phyloP scores from a whole-genome alignment of 1,140 invertebrate genomes.

The Solenopsis invicta region DNA sequence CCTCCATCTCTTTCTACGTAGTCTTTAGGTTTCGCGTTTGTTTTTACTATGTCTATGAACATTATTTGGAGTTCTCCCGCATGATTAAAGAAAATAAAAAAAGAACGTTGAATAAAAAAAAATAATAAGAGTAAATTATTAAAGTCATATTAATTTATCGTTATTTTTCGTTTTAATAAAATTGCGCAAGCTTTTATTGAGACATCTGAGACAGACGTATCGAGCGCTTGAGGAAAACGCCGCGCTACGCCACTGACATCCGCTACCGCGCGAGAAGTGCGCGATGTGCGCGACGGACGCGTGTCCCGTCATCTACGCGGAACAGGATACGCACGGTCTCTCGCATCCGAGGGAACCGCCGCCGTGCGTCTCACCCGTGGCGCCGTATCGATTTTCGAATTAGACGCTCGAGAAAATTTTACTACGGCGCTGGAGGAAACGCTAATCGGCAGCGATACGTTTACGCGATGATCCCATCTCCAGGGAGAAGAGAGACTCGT shows the following conservation, averaged over 20 bases:
- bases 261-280: slow-evolving; percentile 13
- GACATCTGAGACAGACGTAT: background rate
- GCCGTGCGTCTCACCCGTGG: slow-evolving; percentile 9
- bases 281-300: slow-evolving; percentile 6
- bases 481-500: background rate
- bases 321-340: slow-evolving; percentile 50
- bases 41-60: background rate
- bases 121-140: background rate
- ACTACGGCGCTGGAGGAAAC: background rate
- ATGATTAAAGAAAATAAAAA: background rate
- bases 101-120: background rate
- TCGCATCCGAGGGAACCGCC: slow-evolving; percentile 38
- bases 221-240: background rate
- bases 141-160: background rate
- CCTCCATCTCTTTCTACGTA: too few species aligned
- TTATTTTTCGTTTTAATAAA: background rate
- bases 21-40: too few species aligned
- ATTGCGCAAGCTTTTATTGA: background rate
- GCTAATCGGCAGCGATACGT: slow-evolving; percentile 19
- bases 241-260: slow-evolving; percentile 36
- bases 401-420: slow-evolving; percentile 39
- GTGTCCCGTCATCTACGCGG: slow-evolving; percentile 24
- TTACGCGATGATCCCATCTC: background rate
- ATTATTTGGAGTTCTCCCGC: background rate
- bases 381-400: slow-evolving; percentile 57